Conservation (phyloP, 2,113 vertebrate genomes). For the Lepus europaeus region DNA sequence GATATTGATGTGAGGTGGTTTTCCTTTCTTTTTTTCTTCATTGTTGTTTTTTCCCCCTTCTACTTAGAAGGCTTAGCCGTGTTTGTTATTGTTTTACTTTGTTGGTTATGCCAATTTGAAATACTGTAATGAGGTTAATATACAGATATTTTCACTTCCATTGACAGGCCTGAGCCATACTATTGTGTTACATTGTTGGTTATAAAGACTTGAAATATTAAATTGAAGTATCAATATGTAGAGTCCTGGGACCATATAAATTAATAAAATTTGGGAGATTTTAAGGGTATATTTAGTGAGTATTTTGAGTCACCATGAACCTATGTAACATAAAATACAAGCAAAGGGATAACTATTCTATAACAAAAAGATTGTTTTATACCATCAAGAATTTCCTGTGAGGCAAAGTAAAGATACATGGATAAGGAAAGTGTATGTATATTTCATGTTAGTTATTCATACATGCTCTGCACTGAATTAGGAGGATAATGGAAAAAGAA, state of each 20-base stretch:
- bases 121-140: too few species aligned
- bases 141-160: too few species aligned
- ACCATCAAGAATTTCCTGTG: not conserved
- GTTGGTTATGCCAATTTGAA: not conserved
- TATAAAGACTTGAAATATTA: not conserved
- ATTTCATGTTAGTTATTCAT: not conserved
- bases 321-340: not conserved
- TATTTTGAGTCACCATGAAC: not conserved
- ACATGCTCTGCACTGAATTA: not conserved
- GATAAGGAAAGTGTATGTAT: not conserved
- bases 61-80: not conserved
- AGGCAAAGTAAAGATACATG: not conserved
- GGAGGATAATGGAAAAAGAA: not conserved
- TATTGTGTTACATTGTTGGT: too few species aligned
- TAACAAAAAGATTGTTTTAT: not conserved
- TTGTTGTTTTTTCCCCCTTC: not conserved
- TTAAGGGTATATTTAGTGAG: not conserved
- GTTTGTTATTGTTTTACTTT: not conserved
- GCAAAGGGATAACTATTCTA: not conserved
- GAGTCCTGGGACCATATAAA: not conserved
- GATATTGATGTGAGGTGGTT: too few species aligned
- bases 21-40: too few species aligned
- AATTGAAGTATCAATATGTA: not conserved
- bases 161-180: too few species aligned
- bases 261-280: not conserved